These are phyloP conservation scores for Myrmecophaga tridactyla DNA, from an alignment of 2,113 vertebrate species.

Conservation along the genomic window DNA sequence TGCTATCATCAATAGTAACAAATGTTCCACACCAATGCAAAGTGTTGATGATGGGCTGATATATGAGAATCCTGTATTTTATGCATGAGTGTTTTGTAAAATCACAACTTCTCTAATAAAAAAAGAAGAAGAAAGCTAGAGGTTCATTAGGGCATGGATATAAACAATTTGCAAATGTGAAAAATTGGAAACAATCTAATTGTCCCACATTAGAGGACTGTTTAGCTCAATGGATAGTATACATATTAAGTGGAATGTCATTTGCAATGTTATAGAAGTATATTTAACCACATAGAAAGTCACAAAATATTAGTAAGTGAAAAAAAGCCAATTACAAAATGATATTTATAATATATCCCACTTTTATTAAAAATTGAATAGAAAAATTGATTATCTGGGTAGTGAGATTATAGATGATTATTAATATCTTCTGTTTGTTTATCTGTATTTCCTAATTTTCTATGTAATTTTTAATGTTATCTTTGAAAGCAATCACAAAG, in stretches of 20 bases:
- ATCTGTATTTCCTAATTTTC: constrained; percentile 33
- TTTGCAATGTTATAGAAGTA: constrained; percentile 29
- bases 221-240: background rate
- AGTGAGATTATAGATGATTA: background rate
- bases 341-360: constrained; percentile 30
- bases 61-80: too few relatives aligned
- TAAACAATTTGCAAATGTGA: constrained; percentile 20
- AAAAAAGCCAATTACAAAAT: constrained; percentile 17
- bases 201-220: background rate
- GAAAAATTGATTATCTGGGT: background rate
- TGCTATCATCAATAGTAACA: too few relatives aligned
- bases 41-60: too few relatives aligned
- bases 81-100: too few relatives aligned
- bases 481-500: constrained; percentile 24
- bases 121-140: background rate
- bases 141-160: background rate
- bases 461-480: constrained; percentile 32
- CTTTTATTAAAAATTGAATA: constrained; percentile 31
- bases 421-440: constrained; percentile 32
- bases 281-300: constrained; percentile 20
- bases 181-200: constrained; percentile 28
- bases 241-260: background rate
- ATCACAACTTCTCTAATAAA: too few relatives aligned
- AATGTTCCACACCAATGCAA: too few relatives aligned
- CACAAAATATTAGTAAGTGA: background rate